Conservation (phyloP, 2,113 vertebrate genomes). For the Nerophis ophidion region DNA sequence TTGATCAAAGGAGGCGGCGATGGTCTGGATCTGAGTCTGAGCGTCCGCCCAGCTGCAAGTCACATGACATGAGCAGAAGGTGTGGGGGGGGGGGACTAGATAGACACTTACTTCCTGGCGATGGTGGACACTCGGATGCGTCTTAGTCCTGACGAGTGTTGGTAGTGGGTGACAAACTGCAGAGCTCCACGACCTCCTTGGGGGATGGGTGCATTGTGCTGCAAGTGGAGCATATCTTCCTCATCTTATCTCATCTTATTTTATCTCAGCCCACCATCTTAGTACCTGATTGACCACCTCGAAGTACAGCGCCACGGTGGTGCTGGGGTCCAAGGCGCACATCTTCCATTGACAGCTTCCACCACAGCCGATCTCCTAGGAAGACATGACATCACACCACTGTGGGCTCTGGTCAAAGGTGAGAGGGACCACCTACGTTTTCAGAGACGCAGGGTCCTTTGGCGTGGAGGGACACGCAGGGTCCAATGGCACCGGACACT, state of each 20-base stretch:
- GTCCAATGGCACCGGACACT: conserved; percentile 93
- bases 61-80: no score
- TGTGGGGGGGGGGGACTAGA: not conserved
- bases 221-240: conserved; percentile 3
- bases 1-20: conserved; percentile 94
- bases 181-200: conserved; percentile 89
- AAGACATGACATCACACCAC: not conserved
- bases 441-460: conserved; percentile 97
- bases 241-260: no score
- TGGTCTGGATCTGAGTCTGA: conserved; percentile 93
- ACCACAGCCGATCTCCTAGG: conserved; percentile 92
- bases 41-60: conserved; percentile 90
- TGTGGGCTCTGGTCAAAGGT: not conserved
- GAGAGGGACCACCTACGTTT: conserved; percentile 76
- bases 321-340: conserved; percentile 86
- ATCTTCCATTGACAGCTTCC: conserved; percentile 98
- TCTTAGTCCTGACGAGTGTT: conserved; percentile 80
- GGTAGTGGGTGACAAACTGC: conserved; percentile 93
- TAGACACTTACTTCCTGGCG: conserved; percentile 82
- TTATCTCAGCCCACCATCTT: no score
- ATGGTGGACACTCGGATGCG: conserved; percentile 89
- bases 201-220: conserved; percentile 91
- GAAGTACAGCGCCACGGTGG: conserved; percentile 91
- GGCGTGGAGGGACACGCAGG: conserved; percentile 89
- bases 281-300: conserved; percentile 97